Evolutionary conservation across 2,113 vertebrate species (phyloP), one percentile per base, ranked within the genome.

Genomic region (Gadus macrocephalus): DNA sequence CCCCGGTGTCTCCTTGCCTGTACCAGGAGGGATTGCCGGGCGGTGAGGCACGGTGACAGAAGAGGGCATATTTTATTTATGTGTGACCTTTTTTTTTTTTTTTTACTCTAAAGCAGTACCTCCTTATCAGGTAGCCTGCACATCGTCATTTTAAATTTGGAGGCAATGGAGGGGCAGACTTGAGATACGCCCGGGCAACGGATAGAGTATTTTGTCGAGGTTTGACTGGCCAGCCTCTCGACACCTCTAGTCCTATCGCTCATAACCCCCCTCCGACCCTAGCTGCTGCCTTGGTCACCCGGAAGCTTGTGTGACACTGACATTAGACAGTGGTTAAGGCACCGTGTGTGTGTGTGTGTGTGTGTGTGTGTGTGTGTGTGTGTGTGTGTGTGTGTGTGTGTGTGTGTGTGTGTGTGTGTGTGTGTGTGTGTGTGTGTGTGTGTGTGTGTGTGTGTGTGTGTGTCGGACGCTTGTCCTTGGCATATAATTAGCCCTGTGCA

Each of bases 401-500:
- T n/a, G 15, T 58, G 55, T 58, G 55, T 17, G 55, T 58, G 55
- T 58, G 55, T 58, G 55, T 58, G 66, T 66, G 70, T 19, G 59
- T 53, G 56, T 55, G 63, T 64, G 53, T 69, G 28, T 55, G 59
- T 73, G 71, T 66, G 76, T n/a, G 70, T 35, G 14, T 49, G 42
- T 49, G 42, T 49, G 42, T 49, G 15, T 58, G 15, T 58, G 55
- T 58, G 15, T 12, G 55, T 17, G 55, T 17, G 55, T 58, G 55
- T 17, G 16, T 16, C 6, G 12, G 55, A 15, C 55, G 17, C 73
- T 90, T 94, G 90, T 82, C 91, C 92, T 93, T 94, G 90, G 85
- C 83, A 86, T 89, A 72, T 88, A 91, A 91, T 90, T 86, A 91
- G 85, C 81, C 31, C 85, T 89, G 15, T 87, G 90, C 86, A 78